Conservation (phyloP, 2,888 invertebrate genomes). For the Pristionchus arcanus region DNA sequence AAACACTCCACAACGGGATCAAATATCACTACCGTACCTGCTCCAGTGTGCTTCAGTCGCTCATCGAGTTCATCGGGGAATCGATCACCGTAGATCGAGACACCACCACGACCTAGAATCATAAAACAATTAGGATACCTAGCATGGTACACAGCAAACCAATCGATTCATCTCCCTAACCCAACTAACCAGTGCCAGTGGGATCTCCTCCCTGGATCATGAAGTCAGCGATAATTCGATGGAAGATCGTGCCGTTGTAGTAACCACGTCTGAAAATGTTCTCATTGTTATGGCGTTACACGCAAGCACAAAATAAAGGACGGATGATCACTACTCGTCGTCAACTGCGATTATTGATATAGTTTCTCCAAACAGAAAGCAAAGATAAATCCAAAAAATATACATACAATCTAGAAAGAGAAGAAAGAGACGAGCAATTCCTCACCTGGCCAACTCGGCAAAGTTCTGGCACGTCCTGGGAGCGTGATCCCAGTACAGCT, state of each 20-base stretch:
- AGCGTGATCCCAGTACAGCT: slow-evolving; percentile 98
- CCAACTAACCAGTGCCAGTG: slow-evolving; percentile 88
- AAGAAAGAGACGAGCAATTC: not conserved
- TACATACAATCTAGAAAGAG: not conserved
- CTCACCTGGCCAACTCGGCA: slow-evolving; percentile 88
- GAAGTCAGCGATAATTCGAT: slow-evolving; percentile 90
- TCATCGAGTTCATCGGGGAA: slow-evolving; percentile 96
- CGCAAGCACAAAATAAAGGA: no score
- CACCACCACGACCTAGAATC: slow-evolving; percentile 89
- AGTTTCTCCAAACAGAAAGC: no score
- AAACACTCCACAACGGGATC: not conserved
- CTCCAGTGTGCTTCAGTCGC: slow-evolving; percentile 95
- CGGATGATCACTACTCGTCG: no score
- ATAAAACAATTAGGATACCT: not conserved
- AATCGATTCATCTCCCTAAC: not conserved
- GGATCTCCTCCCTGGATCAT: slow-evolving; percentile 91
- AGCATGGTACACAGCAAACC: not conserved
- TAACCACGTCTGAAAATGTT: slow-evolving; percentile 82
- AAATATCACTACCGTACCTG: slow-evolving; percentile 82
- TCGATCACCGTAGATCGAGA: slow-evolving; percentile 94
- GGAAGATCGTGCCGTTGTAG: slow-evolving; percentile 96
- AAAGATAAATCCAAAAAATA: no score
- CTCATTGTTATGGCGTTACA: not conserved
- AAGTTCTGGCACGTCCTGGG: slow-evolving; percentile 98
- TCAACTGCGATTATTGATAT: no score